These are phyloP conservation scores for Empis stercorea DNA, from an alignment of 2,888 invertebrate species.

Conservation along the genomic window DNA sequence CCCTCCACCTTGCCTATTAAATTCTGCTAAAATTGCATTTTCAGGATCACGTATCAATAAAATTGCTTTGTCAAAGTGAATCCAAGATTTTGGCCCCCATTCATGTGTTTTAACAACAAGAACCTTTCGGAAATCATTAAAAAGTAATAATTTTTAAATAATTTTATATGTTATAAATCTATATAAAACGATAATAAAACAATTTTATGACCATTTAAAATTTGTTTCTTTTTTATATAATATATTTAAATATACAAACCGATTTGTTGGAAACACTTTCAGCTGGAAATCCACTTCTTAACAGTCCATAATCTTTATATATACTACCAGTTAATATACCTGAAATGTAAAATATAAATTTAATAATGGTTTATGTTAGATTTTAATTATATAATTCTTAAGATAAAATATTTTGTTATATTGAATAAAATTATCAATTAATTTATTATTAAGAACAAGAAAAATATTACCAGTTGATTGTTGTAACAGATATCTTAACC, in stretches of 20 bases:
- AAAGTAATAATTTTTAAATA: too few species aligned
- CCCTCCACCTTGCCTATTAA: slow-evolving; percentile 66
- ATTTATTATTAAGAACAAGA: too few species aligned
- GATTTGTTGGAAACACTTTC: slow-evolving; percentile 64
- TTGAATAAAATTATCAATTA: too few species aligned
- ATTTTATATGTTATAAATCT: too few species aligned
- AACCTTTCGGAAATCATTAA: too few species aligned
- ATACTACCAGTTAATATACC: slow-evolving; percentile 66
- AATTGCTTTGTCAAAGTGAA: slow-evolving; percentile 51
- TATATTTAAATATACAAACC: too few species aligned
- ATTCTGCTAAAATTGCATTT: slow-evolving; percentile 57
- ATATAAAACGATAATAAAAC: too few species aligned
- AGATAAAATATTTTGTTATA: too few species aligned
- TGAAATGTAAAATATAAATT: slow-evolving; percentile 24
- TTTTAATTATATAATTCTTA: too few species aligned
- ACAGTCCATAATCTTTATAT: slow-evolving; percentile 66
- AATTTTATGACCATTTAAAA: too few species aligned
- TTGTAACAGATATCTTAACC: slow-evolving; percentile 65
- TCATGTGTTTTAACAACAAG: slow-evolving; percentile 69
- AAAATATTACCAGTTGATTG: slow-evolving; percentile 72
- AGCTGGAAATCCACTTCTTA: slow-evolving; percentile 67
- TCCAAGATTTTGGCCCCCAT: slow-evolving; percentile 46
- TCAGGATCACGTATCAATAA: slow-evolving; percentile 58
- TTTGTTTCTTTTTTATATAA: too few species aligned
- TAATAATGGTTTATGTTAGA: too few species aligned